A percentile compares a stretch with the other conserved stretches of the same genome.
Evolutionary conservation across 1,140 invertebrate species (phyloP).

Genomic region (Trachymyrmex cornetzi): DNA sequence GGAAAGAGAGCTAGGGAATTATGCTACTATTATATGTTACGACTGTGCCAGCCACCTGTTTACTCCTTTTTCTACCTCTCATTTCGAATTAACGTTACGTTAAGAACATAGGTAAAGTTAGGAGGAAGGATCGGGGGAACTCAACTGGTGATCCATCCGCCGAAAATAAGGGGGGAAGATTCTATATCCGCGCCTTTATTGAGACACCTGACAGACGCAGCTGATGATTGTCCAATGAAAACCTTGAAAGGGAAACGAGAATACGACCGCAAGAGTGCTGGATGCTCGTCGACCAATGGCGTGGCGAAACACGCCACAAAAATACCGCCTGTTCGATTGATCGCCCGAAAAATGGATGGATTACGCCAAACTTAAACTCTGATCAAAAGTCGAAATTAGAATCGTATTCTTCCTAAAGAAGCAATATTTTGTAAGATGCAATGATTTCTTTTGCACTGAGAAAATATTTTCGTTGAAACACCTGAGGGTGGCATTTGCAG

Average conservation of each 20-base stretch:
- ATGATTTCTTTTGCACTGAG: neutral
- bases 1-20: neutral
- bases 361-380: neutral
- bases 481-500: neutral
- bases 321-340: conserved; percentile 39
- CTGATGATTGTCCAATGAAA: conserved; percentile 73
- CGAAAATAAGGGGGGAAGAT: conserved; percentile 56
- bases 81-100: conserved; percentile 44
- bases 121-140: conserved; percentile 25
- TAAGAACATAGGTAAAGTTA: neutral
- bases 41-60: conserved; percentile 58
- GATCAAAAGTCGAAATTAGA: neutral
- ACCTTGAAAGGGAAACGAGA: conserved; percentile 52
- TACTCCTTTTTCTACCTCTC: conserved; percentile 47
- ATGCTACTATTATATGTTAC: conserved; percentile 48
- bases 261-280: conserved; percentile 66
- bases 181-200: conserved; percentile 69
- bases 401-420: neutral
- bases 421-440: neutral
- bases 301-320: conserved; percentile 14
- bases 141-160: conserved; percentile 47
- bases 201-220: conserved; percentile 75
- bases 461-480: neutral
- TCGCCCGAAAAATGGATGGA: conserved; percentile 34
- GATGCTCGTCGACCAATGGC: conserved; percentile 60